Conservation (phyloP, 2,113 vertebrate genomes). For the Maccullochella peelii region DNA sequence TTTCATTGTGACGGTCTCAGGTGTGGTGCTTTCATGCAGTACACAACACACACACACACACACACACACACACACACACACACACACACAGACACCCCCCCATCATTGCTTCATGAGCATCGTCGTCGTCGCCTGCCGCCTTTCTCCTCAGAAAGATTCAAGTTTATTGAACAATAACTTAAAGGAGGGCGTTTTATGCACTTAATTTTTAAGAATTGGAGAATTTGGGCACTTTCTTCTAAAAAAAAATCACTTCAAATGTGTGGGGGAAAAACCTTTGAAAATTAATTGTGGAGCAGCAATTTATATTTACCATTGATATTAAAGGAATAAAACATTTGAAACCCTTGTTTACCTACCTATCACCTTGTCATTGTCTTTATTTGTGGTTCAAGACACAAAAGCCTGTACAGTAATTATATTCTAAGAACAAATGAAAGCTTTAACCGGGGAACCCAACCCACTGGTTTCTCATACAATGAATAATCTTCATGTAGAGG, state of each 20-base stretch:
- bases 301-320: conserved; percentile 84
- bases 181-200: conserved; percentile 81
- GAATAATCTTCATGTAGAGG: conserved; percentile 23
- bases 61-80: conserved; percentile 55
- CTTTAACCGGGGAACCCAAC: conserved; percentile 19
- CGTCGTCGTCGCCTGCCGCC: conserved; percentile 63
- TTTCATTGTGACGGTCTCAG: conserved; percentile 75
- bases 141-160: conserved; percentile 69
- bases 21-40: conserved; percentile 73
- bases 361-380: conserved; percentile 54
- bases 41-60: conserved; percentile 53
- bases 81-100: conserved; percentile 53
- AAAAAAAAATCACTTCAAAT: conserved; percentile 73
- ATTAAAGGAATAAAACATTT: conserved; percentile 81
- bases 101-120: conserved; percentile 59
- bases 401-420: neutral
- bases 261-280: conserved; percentile 53
- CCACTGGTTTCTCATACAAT: conserved; percentile 30
- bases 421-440: conserved; percentile 29
- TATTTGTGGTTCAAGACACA: conserved; percentile 10
- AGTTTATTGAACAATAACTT: conserved; percentile 71
- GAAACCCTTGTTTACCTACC: conserved; percentile 81
- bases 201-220: conserved; percentile 81
- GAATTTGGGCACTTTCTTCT: conserved; percentile 75
- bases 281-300: conserved; percentile 71